Evolutionary conservation across 37 sponge, comb jelly and placozoan genomes (phyloP).

Genomic region (Lycopodina hypogea): DNA sequence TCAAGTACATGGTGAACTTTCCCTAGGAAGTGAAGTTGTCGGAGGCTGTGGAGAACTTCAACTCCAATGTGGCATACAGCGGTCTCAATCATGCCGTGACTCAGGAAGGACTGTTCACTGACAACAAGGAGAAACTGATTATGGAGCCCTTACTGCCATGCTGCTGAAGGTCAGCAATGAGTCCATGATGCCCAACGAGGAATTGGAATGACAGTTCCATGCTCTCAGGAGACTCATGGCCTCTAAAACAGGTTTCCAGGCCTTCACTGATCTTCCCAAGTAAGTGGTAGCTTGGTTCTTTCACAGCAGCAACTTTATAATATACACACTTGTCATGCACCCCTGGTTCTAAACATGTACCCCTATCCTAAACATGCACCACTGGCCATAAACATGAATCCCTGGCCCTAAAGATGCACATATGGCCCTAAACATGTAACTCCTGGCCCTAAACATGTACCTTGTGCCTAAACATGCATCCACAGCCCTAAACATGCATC

Average conservation of each 20-base stretch:
- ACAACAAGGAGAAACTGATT: constrained; percentile 99
- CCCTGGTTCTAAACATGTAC: not conserved
- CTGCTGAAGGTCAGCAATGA: constrained; percentile 75
- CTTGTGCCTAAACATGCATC: too few species aligned
- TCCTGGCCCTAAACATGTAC: too few species aligned
- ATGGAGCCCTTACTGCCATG: constrained; percentile 71
- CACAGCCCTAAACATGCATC: too few species aligned
- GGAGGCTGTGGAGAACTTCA: constrained; percentile 86
- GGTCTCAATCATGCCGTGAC: constrained; percentile 97
- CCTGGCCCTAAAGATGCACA: too few species aligned
- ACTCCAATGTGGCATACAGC: constrained; percentile 93
- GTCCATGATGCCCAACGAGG: constrained; percentile 46
- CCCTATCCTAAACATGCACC: too few species aligned
- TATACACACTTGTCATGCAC: too few species aligned
- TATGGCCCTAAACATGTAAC: too few species aligned
- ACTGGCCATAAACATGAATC: too few species aligned
- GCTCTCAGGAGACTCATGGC: constrained; percentile 95
- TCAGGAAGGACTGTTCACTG: constrained; percentile 93
- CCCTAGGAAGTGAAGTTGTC: constrained; percentile 50
- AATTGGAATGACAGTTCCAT: constrained; percentile 96
- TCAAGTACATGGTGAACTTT: constrained; percentile 69
- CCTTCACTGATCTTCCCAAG: constrained; percentile 89
- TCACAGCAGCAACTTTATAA: too few species aligned
- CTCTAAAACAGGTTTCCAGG: constrained; percentile 92
- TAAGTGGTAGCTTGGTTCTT: too few species aligned